Evolutionary conservation across 2,888 invertebrate species (phyloP).

Genomic region (Sturmia bella): DNA sequence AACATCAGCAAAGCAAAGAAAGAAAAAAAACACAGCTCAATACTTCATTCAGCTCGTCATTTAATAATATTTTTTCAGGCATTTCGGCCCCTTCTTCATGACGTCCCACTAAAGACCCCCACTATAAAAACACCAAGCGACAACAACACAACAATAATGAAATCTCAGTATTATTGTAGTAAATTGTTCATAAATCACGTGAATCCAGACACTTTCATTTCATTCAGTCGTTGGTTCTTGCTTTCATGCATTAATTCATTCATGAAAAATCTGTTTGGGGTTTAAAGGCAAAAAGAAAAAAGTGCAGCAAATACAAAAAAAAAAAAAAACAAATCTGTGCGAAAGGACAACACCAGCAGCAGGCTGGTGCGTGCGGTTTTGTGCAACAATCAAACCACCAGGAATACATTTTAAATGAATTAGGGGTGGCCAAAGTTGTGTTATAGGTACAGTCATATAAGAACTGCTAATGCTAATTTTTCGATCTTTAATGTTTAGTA

Average conservation of each 20-base stretch:
- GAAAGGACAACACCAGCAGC: slow-evolving; percentile 58
- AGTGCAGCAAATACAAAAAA: slow-evolving; percentile 7
- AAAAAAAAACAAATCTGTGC: slow-evolving; percentile 42
- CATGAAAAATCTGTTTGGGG: slow-evolving; percentile 66
- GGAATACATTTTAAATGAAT: slow-evolving; percentile 45
- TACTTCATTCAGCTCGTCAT: slow-evolving; percentile 43
- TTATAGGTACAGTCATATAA: too few species aligned
- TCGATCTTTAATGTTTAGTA: too few species aligned
- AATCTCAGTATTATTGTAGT: slow-evolving; percentile 65
- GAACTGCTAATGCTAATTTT: too few species aligned
- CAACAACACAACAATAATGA: slow-evolving; percentile 18
- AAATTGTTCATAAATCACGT: slow-evolving; percentile 68
- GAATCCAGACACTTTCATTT: slow-evolving; percentile 64
- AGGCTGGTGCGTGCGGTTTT: slow-evolving; percentile 54
- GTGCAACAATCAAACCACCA: slow-evolving; percentile 47
- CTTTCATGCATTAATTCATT: slow-evolving; percentile 61
- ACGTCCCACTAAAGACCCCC: slow-evolving; percentile 13
- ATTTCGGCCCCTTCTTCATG: slow-evolving; percentile 7
- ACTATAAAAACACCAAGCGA: slow-evolving; percentile 3
- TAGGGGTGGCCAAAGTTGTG: not conserved
- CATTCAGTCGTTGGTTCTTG: slow-evolving; percentile 57
- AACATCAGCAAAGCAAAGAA: not conserved
- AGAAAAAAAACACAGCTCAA: slow-evolving; percentile 12
- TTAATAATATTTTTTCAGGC: slow-evolving; percentile 2
- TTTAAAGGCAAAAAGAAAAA: slow-evolving; percentile 25